A percentile compares a stretch with the other conserved stretches of the same genome.
Conservation (phyloP, 1,140 invertebrate species). For the Leptoteleia sp. region DNA sequence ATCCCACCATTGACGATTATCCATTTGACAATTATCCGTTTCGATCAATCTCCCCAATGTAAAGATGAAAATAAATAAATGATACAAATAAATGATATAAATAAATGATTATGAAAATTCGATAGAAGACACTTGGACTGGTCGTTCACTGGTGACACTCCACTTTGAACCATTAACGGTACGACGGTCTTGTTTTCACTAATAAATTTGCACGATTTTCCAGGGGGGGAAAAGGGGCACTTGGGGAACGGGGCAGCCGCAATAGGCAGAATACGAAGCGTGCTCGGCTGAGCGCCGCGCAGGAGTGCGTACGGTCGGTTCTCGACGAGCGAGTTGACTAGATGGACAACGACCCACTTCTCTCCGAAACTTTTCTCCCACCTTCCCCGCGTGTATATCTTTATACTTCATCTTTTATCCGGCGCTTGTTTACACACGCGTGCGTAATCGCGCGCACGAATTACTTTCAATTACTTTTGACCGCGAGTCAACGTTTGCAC, state of each 20-base stretch:
- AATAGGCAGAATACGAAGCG: slow-evolving; percentile 55
- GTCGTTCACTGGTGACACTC: slow-evolving; percentile 13
- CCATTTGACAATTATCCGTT: no score
- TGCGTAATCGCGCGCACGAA: slow-evolving; percentile 45
- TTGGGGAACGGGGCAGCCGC: no score
- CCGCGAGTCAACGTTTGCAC: slow-evolving; percentile 11
- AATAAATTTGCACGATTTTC: slow-evolving; percentile 1
- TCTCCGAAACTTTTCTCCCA: slow-evolving; percentile 73
- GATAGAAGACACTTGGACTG: no score
- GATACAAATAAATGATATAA: no score
- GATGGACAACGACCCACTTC: slow-evolving; percentile 79
- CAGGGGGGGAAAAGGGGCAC: no score
- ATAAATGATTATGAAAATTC: no score
- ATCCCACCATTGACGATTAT: no score
- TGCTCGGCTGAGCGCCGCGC: slow-evolving; percentile 70
- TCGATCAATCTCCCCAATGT: no score
- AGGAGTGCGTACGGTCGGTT: slow-evolving; percentile 75
- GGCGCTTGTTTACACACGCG: slow-evolving; percentile 7
- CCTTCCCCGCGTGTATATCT: slow-evolving; percentile 49
- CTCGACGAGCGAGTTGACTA: slow-evolving; percentile 74
- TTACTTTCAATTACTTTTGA: slow-evolving; percentile 54
- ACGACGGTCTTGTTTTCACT: slow-evolving; percentile 8
- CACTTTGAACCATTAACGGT: slow-evolving; percentile 1
- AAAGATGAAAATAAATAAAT: no score
- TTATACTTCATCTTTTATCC: slow-evolving; percentile 63